Percentiles rank a stretch among this genome's conserved stretches.
phyloP scores from a whole-genome alignment of 1,140 invertebrate species.

The Orius insidiosus region DNA sequence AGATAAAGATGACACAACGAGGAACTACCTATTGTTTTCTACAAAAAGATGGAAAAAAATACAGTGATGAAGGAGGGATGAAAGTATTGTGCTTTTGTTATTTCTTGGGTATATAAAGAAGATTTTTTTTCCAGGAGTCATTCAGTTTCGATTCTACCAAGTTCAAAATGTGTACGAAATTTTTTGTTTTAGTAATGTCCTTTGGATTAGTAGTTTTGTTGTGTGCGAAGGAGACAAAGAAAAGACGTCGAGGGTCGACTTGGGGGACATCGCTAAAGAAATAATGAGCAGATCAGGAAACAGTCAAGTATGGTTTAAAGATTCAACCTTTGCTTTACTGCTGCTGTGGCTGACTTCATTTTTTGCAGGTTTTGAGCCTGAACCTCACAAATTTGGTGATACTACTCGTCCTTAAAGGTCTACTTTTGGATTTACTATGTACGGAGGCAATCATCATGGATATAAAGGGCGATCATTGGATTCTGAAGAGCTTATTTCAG shows the following conservation, averaged over 20 bases:
- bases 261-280: conserved; percentile 17
- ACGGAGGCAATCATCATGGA: conserved; percentile 35
- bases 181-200: no score
- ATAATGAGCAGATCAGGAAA: conserved; percentile 15
- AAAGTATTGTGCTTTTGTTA: no score
- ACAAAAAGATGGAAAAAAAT: no score
- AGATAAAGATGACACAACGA: no score
- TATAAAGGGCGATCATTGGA: conserved; percentile 31
- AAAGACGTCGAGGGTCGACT: conserved; percentile 5
- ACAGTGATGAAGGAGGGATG: no score
- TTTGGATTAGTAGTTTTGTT: no score
- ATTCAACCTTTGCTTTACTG: no score
- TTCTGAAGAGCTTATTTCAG: conserved; percentile 29
- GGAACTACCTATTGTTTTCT: no score
- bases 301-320: conserved; percentile 16
- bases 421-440: conserved; percentile 63
- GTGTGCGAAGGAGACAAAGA: not conserved
- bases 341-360: conserved; percentile 10
- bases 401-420: conserved; percentile 57
- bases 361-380: conserved; percentile 51
- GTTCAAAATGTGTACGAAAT: no score
- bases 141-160: no score
- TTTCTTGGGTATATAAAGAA: no score
- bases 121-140: no score
- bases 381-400: conserved; percentile 67